Percentiles rank a stretch among this genome's conserved stretches.
These are phyloP conservation scores for Aurelia aurita DNA, from an alignment of 30 jellyfish, hydroid and myxozoan genomes.

Conservation along the genomic window DNA sequence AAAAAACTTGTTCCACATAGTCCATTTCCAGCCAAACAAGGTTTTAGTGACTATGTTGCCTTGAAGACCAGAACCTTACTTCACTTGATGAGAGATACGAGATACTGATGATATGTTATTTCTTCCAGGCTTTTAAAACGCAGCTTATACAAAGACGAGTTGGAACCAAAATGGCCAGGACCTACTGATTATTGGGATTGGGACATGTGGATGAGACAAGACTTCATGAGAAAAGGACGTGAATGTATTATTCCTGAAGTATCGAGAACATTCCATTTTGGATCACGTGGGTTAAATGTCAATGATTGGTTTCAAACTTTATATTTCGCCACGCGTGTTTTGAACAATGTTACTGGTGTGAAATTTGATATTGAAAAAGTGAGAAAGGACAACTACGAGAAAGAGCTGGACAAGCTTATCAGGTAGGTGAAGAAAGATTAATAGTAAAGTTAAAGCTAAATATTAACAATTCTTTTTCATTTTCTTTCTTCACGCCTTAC, in stretches of 20 bases:
- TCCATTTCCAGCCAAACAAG: too few relatives aligned
- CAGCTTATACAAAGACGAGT: constrained; percentile 72
- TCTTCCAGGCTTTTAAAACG: constrained; percentile 50
- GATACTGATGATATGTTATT: not conserved
- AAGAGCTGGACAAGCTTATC: constrained; percentile 64
- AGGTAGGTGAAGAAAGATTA: constrained; percentile 47
- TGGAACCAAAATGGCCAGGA: constrained; percentile 87
- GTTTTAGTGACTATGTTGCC: too few relatives aligned
- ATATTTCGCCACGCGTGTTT: constrained; percentile 83
- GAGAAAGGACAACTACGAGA: constrained; percentile 81
- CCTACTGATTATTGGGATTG: constrained; percentile 91
- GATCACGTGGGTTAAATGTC: constrained; percentile 93
- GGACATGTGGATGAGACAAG: constrained; percentile 99
- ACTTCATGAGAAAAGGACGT: constrained; percentile 90
- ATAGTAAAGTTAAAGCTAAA: too few relatives aligned
- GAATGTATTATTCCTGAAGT: constrained; percentile 98
- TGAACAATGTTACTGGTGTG: constrained; percentile 82
- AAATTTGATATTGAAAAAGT: constrained; percentile 74
- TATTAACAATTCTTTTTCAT: too few relatives aligned
- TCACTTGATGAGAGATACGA: too few relatives aligned
- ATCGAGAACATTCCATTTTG: constrained; percentile 96
- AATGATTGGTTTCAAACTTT: constrained; percentile 71
- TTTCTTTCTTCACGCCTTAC: too few relatives aligned
- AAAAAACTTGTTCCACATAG: too few relatives aligned
- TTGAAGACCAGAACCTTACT: too few relatives aligned